Evolutionary conservation across 1,140 invertebrate species (phyloP), one percentile per base, ranked within the genome.

Genomic region (Eulimnadia texana): DNA sequence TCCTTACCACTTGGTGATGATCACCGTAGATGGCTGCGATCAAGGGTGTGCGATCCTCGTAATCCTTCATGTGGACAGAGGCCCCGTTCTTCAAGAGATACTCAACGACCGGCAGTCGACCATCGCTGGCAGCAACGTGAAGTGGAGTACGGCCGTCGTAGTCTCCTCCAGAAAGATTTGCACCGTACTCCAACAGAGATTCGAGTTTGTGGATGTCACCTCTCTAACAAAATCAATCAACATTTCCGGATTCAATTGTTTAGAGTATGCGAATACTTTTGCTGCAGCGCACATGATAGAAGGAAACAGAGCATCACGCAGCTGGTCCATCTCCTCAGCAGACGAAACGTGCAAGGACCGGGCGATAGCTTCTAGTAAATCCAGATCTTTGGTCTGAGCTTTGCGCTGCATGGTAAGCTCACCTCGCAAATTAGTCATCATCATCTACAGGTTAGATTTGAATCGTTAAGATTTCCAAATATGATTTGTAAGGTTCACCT

Each of bases 11-110:
- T 64, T 81, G 78, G 58, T 82, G 72, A 61, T 74, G 73, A 68
- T 84, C 79, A 58, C 74, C 72, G 49, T 80, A 71, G n/a, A 85
- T 75, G 1, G 84, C 83, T 62, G 82, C 79, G 20, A 77, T 72
- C 2, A 85, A 68, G 1, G 84, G 77, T 0, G 82, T 80, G 50
- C 78, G 66, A 22, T 70, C 63, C 67, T 72, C 76, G 70, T 76
- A 76, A 67, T 88, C 87, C 68, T 82, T 82, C 33, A 81, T 73
- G 66, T 93, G 90, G n/a, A 94, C 86, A 57, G 82, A 87, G 0
- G 87, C 88, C 1, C 92, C 92, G 66, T 88, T 81, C 50, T 80
- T 76, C 20, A 95, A 72, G 9, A 95, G 73, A 73, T 82, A 84
- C 63, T 83, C 78, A 0, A 93, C 84, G 0, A 88, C 75, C 1